These are phyloP conservation scores for Thryonomys swinderianus DNA, from an alignment of 2,113 vertebrate species.

Conservation along the genomic window DNA sequence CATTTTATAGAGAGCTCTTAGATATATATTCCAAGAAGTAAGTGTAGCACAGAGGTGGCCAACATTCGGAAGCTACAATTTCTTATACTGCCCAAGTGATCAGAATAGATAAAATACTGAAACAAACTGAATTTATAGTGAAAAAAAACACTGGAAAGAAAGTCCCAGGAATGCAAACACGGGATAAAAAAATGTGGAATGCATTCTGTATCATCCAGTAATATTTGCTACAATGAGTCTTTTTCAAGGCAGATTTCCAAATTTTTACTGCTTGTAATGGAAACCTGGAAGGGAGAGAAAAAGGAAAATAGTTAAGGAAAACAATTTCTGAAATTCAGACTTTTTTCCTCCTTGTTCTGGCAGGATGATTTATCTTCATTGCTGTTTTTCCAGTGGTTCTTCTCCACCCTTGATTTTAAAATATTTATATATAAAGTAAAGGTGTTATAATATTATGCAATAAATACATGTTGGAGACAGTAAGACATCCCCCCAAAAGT, in stretches of 20 bases:
- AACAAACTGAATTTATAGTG: conserved; percentile 71
- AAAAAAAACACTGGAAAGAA: conserved; percentile 65
- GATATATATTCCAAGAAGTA: background rate
- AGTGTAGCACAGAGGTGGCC: conserved; percentile 53
- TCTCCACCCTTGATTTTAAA: background rate
- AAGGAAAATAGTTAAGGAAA: conserved; percentile 61
- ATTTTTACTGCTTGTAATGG: conserved; percentile 86
- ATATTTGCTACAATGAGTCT: conserved; percentile 84
- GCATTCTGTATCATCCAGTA: conserved; percentile 80
- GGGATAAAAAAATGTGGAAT: conserved; percentile 26
- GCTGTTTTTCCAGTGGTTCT: background rate
- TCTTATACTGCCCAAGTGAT: conserved; percentile 80
- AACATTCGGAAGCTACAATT: conserved; percentile 74
- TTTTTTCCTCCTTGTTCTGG: background rate
- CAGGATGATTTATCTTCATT: conserved; percentile 44
- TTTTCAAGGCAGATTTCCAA: conserved; percentile 79
- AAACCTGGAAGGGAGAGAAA: conserved; percentile 82
- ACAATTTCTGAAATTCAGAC: background rate
- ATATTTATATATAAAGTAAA: background rate
- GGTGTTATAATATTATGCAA: background rate
- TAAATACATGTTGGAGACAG: background rate
- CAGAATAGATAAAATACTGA: conserved; percentile 60
- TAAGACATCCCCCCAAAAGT: background rate
- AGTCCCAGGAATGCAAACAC: conserved; percentile 70
- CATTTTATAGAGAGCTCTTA: background rate